Conservation (phyloP, 2,113 vertebrate genomes). For the Lagopus muta region DNA sequence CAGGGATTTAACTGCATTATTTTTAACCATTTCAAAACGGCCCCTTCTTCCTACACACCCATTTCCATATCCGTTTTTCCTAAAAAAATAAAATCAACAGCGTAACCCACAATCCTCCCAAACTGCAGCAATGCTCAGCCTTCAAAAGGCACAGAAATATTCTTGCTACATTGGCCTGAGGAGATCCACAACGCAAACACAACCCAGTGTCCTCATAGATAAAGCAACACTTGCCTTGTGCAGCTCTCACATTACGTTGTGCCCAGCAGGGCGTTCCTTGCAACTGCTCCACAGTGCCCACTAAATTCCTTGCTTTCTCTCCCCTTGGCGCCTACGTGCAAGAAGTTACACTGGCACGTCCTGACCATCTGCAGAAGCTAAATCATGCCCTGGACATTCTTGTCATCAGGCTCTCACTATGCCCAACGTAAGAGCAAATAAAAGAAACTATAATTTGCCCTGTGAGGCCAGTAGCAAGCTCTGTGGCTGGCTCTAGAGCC, state of each 20-base stretch:
- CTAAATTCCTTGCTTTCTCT: background rate
- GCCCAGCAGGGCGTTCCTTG: background rate
- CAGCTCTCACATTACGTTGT: background rate
- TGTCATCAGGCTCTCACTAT: background rate
- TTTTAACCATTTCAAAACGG: slow-evolving; percentile 24
- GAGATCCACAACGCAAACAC: background rate
- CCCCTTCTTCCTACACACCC: slow-evolving; percentile 3
- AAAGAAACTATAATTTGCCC: background rate
- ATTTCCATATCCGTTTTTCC: background rate
- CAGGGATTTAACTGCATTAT: background rate
- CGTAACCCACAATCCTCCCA: background rate
- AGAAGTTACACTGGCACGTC: background rate
- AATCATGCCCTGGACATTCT: slow-evolving; percentile 1
- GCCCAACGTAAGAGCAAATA: background rate
- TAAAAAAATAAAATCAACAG: background rate
- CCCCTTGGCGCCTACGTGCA: background rate
- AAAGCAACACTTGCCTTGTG: background rate
- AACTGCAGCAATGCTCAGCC: background rate
- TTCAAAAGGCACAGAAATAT: background rate
- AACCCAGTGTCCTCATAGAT: background rate
- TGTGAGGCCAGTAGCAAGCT: background rate
- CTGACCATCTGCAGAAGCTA: slow-evolving; percentile 16
- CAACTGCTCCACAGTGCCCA: background rate
- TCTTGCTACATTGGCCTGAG: rapidly evolving
- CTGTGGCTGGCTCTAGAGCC: background rate